Evolutionary conservation across 35 echinoderm and acorn worm genomes (phyloP).

Genomic region (Stichopus chloronotus): DNA sequence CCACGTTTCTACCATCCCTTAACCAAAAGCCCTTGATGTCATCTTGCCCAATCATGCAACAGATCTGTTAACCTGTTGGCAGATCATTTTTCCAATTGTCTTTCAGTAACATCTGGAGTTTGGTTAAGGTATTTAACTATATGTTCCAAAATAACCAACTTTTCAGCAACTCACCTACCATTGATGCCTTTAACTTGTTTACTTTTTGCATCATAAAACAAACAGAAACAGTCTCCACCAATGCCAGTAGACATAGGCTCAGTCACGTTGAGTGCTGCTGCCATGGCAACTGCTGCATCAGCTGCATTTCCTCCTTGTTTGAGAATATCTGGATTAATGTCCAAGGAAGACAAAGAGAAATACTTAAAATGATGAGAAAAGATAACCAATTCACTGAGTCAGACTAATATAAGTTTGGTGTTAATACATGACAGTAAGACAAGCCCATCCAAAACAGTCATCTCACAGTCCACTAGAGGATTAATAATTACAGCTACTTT

Average conservation of each 20-base stretch:
- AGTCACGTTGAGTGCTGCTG: conserved; percentile 85
- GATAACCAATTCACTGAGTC: too few relatives aligned
- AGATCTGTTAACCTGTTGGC: too few relatives aligned
- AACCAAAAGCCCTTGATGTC: too few relatives aligned
- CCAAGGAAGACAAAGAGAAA: too few relatives aligned
- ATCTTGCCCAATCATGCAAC: too few relatives aligned
- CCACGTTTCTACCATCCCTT: too few relatives aligned
- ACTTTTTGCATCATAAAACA: conserved; percentile 76
- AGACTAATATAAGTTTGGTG: background rate
- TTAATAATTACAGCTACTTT: background rate
- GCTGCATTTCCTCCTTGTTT: conserved; percentile 91
- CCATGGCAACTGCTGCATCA: conserved; percentile 87
- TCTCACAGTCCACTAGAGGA: background rate
- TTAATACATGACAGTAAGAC: background rate
- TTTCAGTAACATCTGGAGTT: too few relatives aligned
- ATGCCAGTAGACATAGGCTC: conserved; percentile 78
- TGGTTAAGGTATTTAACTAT: too few relatives aligned
- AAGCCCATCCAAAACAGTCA: background rate
- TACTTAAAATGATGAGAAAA: too few relatives aligned
- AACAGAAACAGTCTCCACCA: conserved; percentile 85
- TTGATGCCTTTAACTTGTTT: conserved; percentile 78
- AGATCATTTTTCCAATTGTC: too few relatives aligned
- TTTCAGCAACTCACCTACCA: conserved; percentile 71
- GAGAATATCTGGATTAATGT: conserved; percentile 63
- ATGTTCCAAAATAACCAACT: background rate